Base-by-base conservation (phyloP, 2,113 vertebrate species). In the Heterotis niloticus region DNA sequence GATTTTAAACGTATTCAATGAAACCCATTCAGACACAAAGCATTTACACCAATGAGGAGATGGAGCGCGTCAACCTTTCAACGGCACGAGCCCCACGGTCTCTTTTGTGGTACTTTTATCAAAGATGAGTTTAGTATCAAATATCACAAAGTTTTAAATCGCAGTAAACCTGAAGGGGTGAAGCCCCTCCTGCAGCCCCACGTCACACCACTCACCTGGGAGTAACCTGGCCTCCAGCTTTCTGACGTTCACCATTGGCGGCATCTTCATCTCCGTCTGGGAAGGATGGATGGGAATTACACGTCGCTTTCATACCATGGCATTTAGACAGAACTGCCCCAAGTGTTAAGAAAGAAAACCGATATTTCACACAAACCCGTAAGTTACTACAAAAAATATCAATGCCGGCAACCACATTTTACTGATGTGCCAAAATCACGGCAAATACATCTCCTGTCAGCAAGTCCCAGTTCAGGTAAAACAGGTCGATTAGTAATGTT, bases 181-280 rank as follows among this genome's bases (percentile, higher is more conserved):
- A 29, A 70, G 1, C 26, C 28, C 34, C 13, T 13, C 44, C 67
- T 4, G 34, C 34, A 44, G 34, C n/a, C 67, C 57, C 9, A 59
- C 9, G 57, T 59, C 44, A 17, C 5, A 51, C 70, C 12, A 23
- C 86, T 91, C 89, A 98, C 97, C 97, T 93, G 94, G 93, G 84
- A 99, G 87, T 86, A 99, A 93, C 59, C 91, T 92, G 0, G 96
- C 93, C 81, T 99, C 96, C 91, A 99, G 88, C 83, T 95, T 98
- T 87, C 94, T 97, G 83, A 96, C 92, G 60, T 93, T 94, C 78
- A 92, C 92, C 72, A 96, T 94, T 76, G 95, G 91, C 0, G 75
- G 85, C 81, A 88, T 89, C 85, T 90, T 92, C 70, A 94, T 90
- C 28, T 97, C 96, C 64, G 91, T 87, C 96, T 99, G 82, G 79